Evolutionary conservation across 2,888 invertebrate species (phyloP), one percentile per base, ranked within the genome.

Genomic region (Drosophila quinaria): DNA sequence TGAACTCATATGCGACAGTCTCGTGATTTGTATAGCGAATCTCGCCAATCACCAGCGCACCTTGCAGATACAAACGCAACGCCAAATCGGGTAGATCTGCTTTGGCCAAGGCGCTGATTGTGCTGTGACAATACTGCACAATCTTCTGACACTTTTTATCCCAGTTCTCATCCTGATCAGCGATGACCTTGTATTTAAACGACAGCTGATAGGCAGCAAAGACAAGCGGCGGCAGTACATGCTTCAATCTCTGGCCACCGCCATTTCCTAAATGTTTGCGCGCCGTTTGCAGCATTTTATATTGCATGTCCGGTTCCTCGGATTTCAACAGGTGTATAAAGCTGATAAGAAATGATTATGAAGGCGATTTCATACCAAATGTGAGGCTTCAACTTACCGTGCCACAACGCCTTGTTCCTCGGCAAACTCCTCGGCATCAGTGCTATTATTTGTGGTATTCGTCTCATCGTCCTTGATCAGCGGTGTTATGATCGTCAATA

Each of bases 81-180:
- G 99, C 98, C 62, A 99, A 92, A 91, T 99, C 99, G 0, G 98
- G 97, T 47, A 98, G 93, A 91, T 99, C 99, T 0, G 98, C 98
- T 92, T 99, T 99, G 56, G 98, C 97, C 55, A 99, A 94, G 66
- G 97, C 97, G 25, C 96, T 96, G 87, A 99, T 98, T 0, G 98
- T 99, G 87, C 97, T 97, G 92, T 98, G 98, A 91, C 98, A 99
- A 92, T 99, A 99, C 93, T 99, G 98, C 94, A 99, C 98, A 78
- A 99, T 98, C 93, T 99, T 99, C 92, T 97, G 97, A 89, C 99
- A 98, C 92, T 99, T 99, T 93, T 98, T 98, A 92, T 98, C 97
- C 99, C 99, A 99, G 94, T 98, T 97, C 60, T 97, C 97, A 92
- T 99, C 99, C 95, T 97, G 95, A 10, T 96, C 95, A 68, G 95